These are phyloP conservation scores for Liodrosophila aerea DNA, from an alignment of 2,888 invertebrate genomes.

Conservation along the genomic window DNA sequence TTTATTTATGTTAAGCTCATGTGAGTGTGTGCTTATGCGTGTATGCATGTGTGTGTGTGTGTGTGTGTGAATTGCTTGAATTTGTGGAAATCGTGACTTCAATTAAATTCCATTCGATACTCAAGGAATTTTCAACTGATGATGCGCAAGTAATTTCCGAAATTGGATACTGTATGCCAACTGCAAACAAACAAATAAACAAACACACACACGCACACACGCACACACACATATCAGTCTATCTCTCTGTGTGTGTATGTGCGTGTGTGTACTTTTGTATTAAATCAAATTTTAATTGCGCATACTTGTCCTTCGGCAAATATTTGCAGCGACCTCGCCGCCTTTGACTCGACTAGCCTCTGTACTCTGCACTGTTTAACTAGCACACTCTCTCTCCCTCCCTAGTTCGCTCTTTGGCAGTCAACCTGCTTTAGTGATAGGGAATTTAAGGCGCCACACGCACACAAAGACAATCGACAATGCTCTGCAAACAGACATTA, in stretches of 20 bases:
- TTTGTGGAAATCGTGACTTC: conserved; percentile 80
- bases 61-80: conserved; percentile 65
- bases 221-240: conserved; percentile 18
- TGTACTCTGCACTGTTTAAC: neutral
- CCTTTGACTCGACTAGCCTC: conserved; percentile 60
- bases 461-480: conserved; percentile 23
- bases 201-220: conserved; percentile 38
- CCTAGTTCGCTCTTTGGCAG: conserved; percentile 34
- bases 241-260: conserved; percentile 17
- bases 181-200: conserved; percentile 58
- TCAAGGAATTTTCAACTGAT: conserved; percentile 78
- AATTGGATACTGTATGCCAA: conserved; percentile 79
- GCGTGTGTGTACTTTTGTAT: conserved; percentile 59
- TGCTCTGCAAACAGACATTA: conserved; percentile 64
- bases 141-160: conserved; percentile 80
- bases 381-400: neutral
- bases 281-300: conserved; percentile 80
- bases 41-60: conserved; percentile 12
- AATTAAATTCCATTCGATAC: conserved; percentile 83
- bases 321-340: conserved; percentile 76
- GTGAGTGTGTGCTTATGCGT: conserved; percentile 2
- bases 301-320: conserved; percentile 80
- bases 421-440: conserved; percentile 66
- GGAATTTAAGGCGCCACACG: conserved; percentile 60
- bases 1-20: conserved; percentile 67